phyloP scores from a whole-genome alignment of 1,140 invertebrate species.

The Bombus soroeensis region DNA sequence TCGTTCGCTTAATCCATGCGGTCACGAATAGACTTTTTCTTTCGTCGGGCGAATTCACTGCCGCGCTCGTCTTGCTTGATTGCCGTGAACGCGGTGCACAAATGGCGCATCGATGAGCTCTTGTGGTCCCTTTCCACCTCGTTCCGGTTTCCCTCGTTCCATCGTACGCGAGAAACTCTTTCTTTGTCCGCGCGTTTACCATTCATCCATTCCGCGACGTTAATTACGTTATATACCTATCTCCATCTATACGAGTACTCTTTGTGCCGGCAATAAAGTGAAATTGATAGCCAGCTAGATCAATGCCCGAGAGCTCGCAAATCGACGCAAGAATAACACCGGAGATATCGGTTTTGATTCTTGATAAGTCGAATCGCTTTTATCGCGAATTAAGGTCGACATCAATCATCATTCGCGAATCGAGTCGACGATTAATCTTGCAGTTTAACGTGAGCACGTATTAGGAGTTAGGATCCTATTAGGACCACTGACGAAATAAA shows the following conservation, averaged over 20 bases:
- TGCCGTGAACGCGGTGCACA: constrained; percentile 43
- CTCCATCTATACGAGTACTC: not conserved
- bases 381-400: constrained; percentile 44
- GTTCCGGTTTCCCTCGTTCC: not conserved
- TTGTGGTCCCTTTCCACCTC: not conserved
- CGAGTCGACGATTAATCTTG: constrained; percentile 12
- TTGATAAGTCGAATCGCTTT: constrained; percentile 23
- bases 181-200: not conserved
- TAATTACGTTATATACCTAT: constrained; percentile 25
- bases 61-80: constrained; percentile 47
- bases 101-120: constrained; percentile 30
- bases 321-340: not conserved
- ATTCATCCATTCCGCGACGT: not conserved
- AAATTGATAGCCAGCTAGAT: constrained; percentile 30
- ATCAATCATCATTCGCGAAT: constrained; percentile 39
- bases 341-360: constrained; percentile 4
- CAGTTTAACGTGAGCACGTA: not conserved
- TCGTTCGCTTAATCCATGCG: constrained; percentile 49
- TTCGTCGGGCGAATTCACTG: not conserved
- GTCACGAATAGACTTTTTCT: constrained; percentile 54
- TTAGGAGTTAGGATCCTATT: not conserved
- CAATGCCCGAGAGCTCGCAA: not conserved
- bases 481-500: not conserved
- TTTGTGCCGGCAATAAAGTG: constrained; percentile 38
- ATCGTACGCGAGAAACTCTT: not conserved